Base-by-base conservation (phyloP, 2,888 invertebrate genomes). In the Dorcus parallelipipedus region DNA sequence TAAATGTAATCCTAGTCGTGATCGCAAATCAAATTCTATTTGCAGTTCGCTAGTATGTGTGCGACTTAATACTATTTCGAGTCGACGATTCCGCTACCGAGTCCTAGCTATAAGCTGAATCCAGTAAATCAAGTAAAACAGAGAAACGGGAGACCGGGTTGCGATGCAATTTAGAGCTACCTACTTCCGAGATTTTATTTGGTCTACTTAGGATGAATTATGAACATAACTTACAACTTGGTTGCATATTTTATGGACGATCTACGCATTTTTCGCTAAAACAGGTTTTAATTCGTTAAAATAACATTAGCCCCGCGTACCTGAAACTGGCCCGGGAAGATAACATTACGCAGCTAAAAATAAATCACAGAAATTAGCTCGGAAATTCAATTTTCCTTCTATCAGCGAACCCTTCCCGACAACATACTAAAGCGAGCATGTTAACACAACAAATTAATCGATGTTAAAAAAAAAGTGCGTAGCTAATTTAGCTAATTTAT, bases 101-200 rank as follows among this genome's bases (percentile, higher is more conserved):
- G 54, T 49, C 49, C 49, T 38, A 45, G 53, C 53, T 49, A 39
- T 54, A 54, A 49, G 17, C 47, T 39, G 38, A 26, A 23, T 54
- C 47, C 48, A 54, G 45, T 47, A 54, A 54, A 48, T 54, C 54
- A 54, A 49, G 49, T 20, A 39, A 49, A 43, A 54, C 52, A 40
- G 38, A 52, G 52, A 39, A 40, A 39, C 10, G 52, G 52, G 41
- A 40, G 41, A 38, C 40, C n/a, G 40, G 23, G 40, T 14, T 39
- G 20, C 20, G 50, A 10, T 50, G 39, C 50, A 20, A 38, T 50
- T 50, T 50, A 49, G 38, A 47, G 38, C 49, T 38, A 26, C 47
- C 54, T 49, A 49, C 54, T 54, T 54, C 49, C 33, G 45, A 49
- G 39, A 49, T 54, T 49, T 49, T 47, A 54, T 54, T 49, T 38